Evolutionary conservation across 2,113 vertebrate genomes (phyloP).

Genomic region (Vidua macroura): DNA sequence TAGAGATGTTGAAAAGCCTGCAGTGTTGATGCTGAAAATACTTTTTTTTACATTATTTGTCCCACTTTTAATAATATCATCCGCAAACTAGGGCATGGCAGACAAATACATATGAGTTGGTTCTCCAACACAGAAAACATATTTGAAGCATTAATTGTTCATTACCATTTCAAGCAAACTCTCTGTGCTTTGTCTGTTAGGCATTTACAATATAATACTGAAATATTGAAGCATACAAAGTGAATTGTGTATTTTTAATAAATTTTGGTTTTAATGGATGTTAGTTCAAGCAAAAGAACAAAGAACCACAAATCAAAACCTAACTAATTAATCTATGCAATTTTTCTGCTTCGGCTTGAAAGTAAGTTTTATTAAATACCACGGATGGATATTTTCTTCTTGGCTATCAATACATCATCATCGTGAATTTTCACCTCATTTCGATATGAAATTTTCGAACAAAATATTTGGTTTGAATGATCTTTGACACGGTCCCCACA

Average conservation of each 20-base stretch:
- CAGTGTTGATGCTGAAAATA: neutral
- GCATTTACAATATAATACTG: neutral
- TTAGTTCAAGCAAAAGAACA: neutral
- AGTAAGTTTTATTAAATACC: neutral
- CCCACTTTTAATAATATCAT: neutral
- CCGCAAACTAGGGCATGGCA: neutral
- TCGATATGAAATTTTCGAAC: neutral
- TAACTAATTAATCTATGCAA: neutral
- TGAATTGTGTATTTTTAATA: neutral
- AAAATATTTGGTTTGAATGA: neutral
- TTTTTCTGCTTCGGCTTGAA: neutral
- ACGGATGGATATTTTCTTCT: neutral
- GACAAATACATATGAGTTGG: neutral
- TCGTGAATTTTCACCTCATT: neutral
- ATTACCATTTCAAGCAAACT: neutral
- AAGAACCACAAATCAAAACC: accelerated
- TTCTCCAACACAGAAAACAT: neutral
- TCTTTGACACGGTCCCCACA: accelerated
- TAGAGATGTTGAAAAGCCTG: neutral
- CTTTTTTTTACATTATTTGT: neutral
- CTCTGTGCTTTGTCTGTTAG: neutral
- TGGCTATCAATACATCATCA: neutral
- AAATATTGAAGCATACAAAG: neutral
- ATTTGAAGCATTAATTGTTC: neutral
- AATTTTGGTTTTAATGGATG: neutral